Evolutionary conservation across 2,113 vertebrate genomes (phyloP).

Genomic region (Micronycteris hirsuta): DNA sequence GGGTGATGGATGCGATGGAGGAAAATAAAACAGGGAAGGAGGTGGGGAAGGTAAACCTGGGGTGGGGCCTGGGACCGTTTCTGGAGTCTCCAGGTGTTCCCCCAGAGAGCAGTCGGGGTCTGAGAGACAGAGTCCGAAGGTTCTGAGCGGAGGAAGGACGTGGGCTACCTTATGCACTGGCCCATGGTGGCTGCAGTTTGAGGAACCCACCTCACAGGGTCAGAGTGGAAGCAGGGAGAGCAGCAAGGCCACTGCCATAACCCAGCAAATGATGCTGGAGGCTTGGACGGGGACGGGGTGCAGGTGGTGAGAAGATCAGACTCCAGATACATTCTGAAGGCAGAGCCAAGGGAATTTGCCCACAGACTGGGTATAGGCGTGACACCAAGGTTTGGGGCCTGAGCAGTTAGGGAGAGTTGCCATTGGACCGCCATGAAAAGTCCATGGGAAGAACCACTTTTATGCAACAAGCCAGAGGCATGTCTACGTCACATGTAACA

Average conservation of each 20-base stretch:
- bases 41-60: neutral
- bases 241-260: too few species aligned
- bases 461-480: neutral
- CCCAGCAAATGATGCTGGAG: neutral
- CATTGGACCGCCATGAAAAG: neutral
- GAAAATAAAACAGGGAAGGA: neutral
- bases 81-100: neutral
- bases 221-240: neutral
- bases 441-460: neutral
- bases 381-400: neutral
- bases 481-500: neutral
- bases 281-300: neutral
- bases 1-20: neutral
- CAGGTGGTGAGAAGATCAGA: neutral
- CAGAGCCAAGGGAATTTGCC: neutral
- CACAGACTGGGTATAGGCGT: neutral
- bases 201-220: neutral
- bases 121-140: neutral
- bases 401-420: neutral
- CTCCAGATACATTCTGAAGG: neutral
- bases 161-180: rapidly evolving
- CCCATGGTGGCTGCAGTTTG: too few species aligned
- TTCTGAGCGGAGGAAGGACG: neutral
- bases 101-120: neutral
- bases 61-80: neutral